Evolutionary conservation across 2,797 vertebrate species (phyloP).

Genomic region (Melopsittacus undulatus): DNA sequence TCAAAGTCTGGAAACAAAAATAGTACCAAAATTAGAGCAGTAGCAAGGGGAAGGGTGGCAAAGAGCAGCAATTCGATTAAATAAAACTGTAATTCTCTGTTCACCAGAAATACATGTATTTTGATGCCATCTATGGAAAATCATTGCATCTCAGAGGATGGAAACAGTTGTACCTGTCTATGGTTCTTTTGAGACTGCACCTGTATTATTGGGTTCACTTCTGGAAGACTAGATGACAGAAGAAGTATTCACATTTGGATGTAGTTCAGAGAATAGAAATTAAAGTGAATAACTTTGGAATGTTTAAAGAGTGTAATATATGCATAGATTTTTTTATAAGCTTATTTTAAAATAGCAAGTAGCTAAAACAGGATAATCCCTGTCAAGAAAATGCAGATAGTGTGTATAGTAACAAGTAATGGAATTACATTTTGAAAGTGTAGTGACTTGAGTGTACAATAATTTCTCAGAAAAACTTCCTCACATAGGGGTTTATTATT

Average conservation of each 20-base stretch:
- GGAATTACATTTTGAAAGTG: slow-evolving; percentile 21
- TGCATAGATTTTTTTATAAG: not conserved
- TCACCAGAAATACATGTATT: not conserved
- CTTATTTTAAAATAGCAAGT: slow-evolving; percentile 18
- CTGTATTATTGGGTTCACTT: slow-evolving; percentile 45
- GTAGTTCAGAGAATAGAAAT: slow-evolving; percentile 21
- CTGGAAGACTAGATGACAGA: not conserved
- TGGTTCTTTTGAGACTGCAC: slow-evolving; percentile 51
- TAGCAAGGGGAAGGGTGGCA: not conserved
- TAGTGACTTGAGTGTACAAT: not conserved
- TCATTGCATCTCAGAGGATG: not conserved
- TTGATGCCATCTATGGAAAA: slow-evolving; percentile 9
- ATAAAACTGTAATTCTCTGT: not conserved
- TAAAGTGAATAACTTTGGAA: not conserved
- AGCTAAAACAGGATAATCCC: slow-evolving; percentile 40
- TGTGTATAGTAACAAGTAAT: not conserved
- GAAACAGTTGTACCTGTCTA: not conserved
- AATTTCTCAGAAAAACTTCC: slow-evolving; percentile 1
- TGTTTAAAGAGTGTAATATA: not conserved
- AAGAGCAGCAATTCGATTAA: slow-evolving; percentile 4
- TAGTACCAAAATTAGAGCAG: not conserved
- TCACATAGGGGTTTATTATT: not conserved
- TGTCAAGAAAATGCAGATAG: not conserved
- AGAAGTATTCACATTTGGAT: slow-evolving; percentile 27
- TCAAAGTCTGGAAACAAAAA: not conserved